Evolutionary conservation across 53 echinoderm and acorn worm genomes (phyloP).

Genomic region (Holothuria scabra): DNA sequence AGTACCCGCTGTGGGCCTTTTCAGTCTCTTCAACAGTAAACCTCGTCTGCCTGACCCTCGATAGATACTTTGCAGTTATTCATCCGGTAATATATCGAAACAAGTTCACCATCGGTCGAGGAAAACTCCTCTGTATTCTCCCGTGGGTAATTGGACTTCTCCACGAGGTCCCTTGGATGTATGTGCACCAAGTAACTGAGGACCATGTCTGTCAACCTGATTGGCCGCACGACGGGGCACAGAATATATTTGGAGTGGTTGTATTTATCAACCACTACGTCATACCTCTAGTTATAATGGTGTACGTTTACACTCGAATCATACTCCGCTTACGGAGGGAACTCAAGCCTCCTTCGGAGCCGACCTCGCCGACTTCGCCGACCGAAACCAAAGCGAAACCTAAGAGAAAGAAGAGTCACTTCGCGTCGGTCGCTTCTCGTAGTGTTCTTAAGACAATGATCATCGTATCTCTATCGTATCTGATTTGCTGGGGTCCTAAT

Average conservation of each 20-base stretch:
- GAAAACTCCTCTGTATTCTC: constrained; percentile 65
- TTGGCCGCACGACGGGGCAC: constrained; percentile 67
- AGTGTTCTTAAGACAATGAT: constrained; percentile 86
- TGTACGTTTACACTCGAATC: constrained; percentile 81
- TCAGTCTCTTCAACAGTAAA: constrained; percentile 82
- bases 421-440: constrained; percentile 66
- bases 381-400: not conserved
- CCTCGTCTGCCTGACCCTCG: constrained; percentile 77
- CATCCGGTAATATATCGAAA: constrained; percentile 77
- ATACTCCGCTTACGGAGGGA: constrained; percentile 56
- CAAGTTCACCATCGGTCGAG: constrained; percentile 66
- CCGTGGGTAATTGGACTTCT: constrained; percentile 74
- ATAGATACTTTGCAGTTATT: constrained; percentile 78
- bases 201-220: constrained; percentile 46
- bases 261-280: constrained; percentile 82
- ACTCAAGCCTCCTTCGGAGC: not conserved
- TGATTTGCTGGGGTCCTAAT: constrained; percentile 94
- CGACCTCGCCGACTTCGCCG: constrained; percentile 6
- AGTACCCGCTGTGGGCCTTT: constrained; percentile 79
- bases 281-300: constrained; percentile 76
- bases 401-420: constrained; percentile 44
- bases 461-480: constrained; percentile 82
- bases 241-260: constrained; percentile 62
- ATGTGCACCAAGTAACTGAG: constrained; percentile 61
- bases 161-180: constrained; percentile 81